A percentile compares a stretch with the other conserved stretches of the same genome.
phyloP scores from a whole-genome alignment of 2,888 invertebrate species.

The Netelia melanura region DNA sequence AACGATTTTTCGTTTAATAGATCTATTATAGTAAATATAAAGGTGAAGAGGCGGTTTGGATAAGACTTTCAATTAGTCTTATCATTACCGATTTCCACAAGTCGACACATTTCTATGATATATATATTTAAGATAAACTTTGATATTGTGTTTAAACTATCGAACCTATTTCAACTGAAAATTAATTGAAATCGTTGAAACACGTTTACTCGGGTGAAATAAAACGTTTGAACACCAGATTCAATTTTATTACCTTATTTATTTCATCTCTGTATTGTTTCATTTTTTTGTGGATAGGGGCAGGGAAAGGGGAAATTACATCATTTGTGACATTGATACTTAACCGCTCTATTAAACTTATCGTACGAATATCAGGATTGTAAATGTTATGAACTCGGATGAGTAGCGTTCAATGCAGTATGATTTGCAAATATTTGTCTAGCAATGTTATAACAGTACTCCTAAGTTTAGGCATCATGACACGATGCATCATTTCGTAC shows the following conservation, averaged over 20 bases:
- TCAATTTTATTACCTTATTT: slow-evolving; percentile 76
- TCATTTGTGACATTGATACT: slow-evolving; percentile 80
- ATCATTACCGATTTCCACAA: too few relatives aligned
- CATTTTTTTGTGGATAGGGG: slow-evolving; percentile 71
- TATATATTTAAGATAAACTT: too few relatives aligned
- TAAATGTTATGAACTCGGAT: slow-evolving; percentile 72
- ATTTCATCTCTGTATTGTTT: slow-evolving; percentile 76
- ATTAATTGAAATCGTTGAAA: neutral
- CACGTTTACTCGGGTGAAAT: neutral
- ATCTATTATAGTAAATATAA: too few relatives aligned
- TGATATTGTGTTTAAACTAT: too few relatives aligned
- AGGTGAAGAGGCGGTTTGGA: too few relatives aligned
- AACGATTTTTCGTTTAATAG: too few relatives aligned
- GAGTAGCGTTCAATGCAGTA: slow-evolving; percentile 65
- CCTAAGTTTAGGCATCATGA: slow-evolving; percentile 71
- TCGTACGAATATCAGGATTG: slow-evolving; percentile 77
- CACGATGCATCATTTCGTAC: slow-evolving; percentile 59
- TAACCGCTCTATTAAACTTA: slow-evolving; percentile 75
- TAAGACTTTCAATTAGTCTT: too few relatives aligned
- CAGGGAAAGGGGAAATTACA: slow-evolving; percentile 71
- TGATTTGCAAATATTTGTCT: slow-evolving; percentile 64
- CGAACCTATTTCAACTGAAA: too few relatives aligned
- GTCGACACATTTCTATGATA: too few relatives aligned
- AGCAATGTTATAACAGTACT: slow-evolving; percentile 53
- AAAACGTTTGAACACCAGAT: neutral